phyloP scores from a whole-genome alignment of 2,113 vertebrate genomes.

The Sander lucioperca region DNA sequence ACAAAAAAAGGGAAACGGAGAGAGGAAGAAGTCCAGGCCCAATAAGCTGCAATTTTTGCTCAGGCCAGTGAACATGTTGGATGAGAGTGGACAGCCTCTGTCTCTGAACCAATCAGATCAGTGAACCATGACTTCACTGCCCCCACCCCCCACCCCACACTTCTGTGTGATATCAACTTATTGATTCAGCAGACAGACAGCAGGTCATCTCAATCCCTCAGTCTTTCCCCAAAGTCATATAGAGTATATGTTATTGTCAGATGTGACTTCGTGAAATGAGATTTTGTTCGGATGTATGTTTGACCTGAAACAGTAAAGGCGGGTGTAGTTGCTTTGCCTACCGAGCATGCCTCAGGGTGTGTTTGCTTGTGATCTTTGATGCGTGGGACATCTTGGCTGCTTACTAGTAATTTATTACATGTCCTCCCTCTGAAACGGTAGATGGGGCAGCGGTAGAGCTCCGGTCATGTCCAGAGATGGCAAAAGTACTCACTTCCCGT shows the following conservation, averaged over 20 bases:
- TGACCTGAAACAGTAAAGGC: neutral
- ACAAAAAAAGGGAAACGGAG: neutral
- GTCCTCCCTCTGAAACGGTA: neutral
- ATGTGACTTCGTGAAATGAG: neutral
- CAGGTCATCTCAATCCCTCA: neutral
- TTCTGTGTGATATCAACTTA: conserved; percentile 11
- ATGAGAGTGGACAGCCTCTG: conserved; percentile 38
- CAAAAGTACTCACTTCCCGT: too few relatives aligned
- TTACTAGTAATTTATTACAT: too few relatives aligned
- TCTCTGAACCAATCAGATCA: conserved; percentile 54
- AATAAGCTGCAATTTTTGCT: conserved; percentile 38
- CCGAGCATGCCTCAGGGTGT: neutral
- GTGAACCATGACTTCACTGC: conserved; percentile 37
- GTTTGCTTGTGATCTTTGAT: neutral
- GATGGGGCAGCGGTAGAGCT: neutral
- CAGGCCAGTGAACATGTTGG: conserved; percentile 17
- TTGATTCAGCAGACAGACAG: conserved; percentile 9
- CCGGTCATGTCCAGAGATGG: too few relatives aligned
- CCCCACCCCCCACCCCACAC: neutral
- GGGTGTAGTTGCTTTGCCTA: neutral
- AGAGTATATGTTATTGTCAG: neutral
- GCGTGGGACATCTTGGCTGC: neutral
- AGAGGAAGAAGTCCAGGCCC: neutral
- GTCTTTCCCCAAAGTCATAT: neutral
- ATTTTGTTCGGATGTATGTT: neutral